Evolutionary conservation across 2,797 vertebrate genomes (phyloP), one percentile per base, ranked within the genome.

Genomic region (Otolemur crassicaudatus): DNA sequence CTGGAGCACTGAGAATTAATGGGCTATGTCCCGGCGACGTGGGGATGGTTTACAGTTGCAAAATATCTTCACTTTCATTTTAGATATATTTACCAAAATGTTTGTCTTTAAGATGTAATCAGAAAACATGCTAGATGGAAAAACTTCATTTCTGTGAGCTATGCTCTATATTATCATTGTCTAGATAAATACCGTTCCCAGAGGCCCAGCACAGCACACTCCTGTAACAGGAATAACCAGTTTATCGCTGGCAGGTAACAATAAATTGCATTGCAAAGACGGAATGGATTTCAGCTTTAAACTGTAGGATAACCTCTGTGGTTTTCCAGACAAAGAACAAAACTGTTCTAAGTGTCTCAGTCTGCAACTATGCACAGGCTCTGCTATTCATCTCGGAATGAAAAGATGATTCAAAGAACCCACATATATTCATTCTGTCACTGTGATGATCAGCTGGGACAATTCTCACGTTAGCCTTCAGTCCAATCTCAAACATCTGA

Each of bases 51-150:
- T 93, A 94, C 79, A 77, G 92, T 80, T 92, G 96, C 97, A 98
- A 98, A 98, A 97, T 20, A 98, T 93, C 96, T 96, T 97, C 88
- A 97, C 90, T 97, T 94, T 97, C 96, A 94, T 94, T 97, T 96
- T 92, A 97, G 97, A 98, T 97, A 96, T 96, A 97, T 95, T 97
- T 97, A 97, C 90, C 92, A 97, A 97, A 98, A 96, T 89, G 96
- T 80, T 97, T 97, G 97, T 97, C 88, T 97, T 97, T 93, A 97
- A 95, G 96, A 97, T 97, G 92, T 95, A 98, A 98, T 98, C 98
- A 97, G 96, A 95, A 98, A 96, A 97, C 79, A 95, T 37, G 73
- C 46, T 92, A 96, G 96, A 94, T 63, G 85, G 91, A 73, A 94
- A 93, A 61, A 14, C 61, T 63, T 85, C 75, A 83, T 94, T 93